Percentiles rank a stretch among this genome's conserved stretches.
These are phyloP conservation scores for Agonum fuliginosum DNA, from an alignment of 2,888 invertebrate genomes.

Conservation along the genomic window DNA sequence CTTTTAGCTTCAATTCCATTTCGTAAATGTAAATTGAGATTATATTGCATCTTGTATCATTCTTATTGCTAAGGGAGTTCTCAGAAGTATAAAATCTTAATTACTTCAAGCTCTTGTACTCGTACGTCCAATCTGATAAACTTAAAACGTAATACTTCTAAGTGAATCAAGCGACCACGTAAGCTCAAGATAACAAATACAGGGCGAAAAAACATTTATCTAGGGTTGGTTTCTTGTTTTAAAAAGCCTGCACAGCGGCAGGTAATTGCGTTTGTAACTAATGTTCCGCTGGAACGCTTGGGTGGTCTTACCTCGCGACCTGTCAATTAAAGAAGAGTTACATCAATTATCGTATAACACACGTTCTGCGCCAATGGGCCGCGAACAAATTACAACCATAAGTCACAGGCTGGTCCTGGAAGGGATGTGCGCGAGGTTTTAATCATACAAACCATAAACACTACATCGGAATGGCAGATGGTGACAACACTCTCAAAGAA, in stretches of 20 bases:
- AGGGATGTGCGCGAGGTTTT: neutral
- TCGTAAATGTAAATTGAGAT: no score
- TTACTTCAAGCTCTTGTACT: slow-evolving; percentile 12
- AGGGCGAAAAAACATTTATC: slow-evolving; percentile 41
- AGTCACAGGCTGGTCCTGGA: slow-evolving; percentile 28
- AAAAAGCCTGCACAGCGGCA: slow-evolving; percentile 37
- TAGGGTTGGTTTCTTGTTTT: slow-evolving; percentile 42
- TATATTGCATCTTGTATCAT: no score
- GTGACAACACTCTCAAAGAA: no score
- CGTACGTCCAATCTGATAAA: slow-evolving; percentile 18
- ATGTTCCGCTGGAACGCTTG: slow-evolving; percentile 46
- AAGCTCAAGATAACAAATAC: slow-evolving; percentile 21
- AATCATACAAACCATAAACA: no score
- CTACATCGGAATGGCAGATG: no score
- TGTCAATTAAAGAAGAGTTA: slow-evolving; percentile 59
- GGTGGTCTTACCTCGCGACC: slow-evolving; percentile 41
- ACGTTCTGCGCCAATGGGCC: slow-evolving; percentile 49
- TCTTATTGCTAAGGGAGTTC: no score
- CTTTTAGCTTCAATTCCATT: no score
- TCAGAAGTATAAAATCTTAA: neutral
- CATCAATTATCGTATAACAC: slow-evolving; percentile 58
- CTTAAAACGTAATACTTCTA: slow-evolving; percentile 31
- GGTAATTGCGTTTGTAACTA: slow-evolving; percentile 54
- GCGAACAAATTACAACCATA: slow-evolving; percentile 53
- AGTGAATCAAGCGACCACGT: slow-evolving; percentile 27